phyloP scores from a whole-genome alignment of 2,888 invertebrate species.

The Plebejus argus region DNA sequence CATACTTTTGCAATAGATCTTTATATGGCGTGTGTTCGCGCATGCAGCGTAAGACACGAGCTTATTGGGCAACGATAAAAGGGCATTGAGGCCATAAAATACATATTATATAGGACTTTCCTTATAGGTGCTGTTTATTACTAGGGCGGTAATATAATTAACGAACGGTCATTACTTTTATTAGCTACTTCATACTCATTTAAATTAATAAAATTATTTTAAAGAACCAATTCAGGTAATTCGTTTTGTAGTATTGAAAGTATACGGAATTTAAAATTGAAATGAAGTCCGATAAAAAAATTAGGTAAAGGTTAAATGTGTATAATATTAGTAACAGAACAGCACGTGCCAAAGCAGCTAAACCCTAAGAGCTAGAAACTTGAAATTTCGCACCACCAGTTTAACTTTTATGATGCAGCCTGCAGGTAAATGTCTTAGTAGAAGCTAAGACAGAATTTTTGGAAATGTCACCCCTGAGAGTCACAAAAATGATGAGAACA shows the following conservation, averaged over 20 bases:
- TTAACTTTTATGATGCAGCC: too few relatives aligned
- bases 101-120: slow-evolving; percentile 10
- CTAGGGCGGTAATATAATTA: background rate
- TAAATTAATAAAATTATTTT: background rate
- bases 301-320: too few relatives aligned
- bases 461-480: too few relatives aligned
- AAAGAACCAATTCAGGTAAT: background rate
- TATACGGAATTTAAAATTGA: too few relatives aligned
- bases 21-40: slow-evolving; percentile 16
- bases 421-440: too few relatives aligned
- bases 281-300: too few relatives aligned
- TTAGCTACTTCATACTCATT: background rate
- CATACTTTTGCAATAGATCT: background rate
- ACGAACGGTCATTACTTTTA: background rate
- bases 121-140: slow-evolving; percentile 25
- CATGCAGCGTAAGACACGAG: slow-evolving; percentile 16
- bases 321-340: too few relatives aligned
- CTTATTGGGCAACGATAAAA: slow-evolving; percentile 21
- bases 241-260: background rate
- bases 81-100: slow-evolving; percentile 3
- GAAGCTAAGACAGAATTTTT: too few relatives aligned
- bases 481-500: too few relatives aligned
- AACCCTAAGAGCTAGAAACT: too few relatives aligned
- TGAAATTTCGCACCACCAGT: too few relatives aligned
- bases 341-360: too few relatives aligned